Conservation (phyloP, 2,888 invertebrate genomes). For the Oligia fasciuncula region DNA sequence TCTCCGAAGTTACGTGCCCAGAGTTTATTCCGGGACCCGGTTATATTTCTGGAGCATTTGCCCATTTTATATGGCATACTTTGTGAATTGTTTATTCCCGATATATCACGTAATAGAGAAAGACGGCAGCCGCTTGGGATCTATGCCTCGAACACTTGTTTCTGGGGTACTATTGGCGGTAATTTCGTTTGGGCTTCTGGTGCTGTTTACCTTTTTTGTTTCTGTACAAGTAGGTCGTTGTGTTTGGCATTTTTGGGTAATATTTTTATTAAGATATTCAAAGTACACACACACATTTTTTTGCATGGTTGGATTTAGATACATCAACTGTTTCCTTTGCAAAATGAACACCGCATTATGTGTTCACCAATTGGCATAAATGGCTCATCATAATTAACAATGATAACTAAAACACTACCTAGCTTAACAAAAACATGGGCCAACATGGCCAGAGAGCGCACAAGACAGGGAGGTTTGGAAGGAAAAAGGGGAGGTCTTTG, state of each 20-base stretch:
- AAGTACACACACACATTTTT: conserved; percentile 4
- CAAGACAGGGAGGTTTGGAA: no score
- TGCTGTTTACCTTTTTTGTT: conserved; percentile 39
- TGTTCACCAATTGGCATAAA: neutral
- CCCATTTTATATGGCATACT: conserved; percentile 53
- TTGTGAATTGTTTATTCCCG: conserved; percentile 63
- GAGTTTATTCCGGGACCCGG: conserved; percentile 48
- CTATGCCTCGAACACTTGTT: conserved; percentile 33
- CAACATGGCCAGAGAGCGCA: no score
- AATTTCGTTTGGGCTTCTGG: conserved; percentile 39
- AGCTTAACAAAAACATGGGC: no score
- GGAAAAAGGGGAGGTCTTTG: no score
- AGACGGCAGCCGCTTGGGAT: conserved; percentile 36
- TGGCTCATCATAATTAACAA: neutral
- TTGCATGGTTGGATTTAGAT: neutral
- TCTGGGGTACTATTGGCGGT: conserved; percentile 45
- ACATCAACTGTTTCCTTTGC: neutral
- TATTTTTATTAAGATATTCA: conserved; percentile 18
- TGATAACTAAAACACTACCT: neutral
- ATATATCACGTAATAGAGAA: conserved; percentile 51
- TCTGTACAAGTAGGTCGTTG: conserved; percentile 19
- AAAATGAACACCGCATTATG: neutral
- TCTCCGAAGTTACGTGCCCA: conserved; percentile 35
- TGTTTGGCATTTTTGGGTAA: conserved; percentile 11
- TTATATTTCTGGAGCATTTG: conserved; percentile 48